Percentiles rank a stretch among this genome's conserved stretches.
Conservation (phyloP, 2,888 invertebrate genomes). For the Chrysomela aeneicollis region DNA sequence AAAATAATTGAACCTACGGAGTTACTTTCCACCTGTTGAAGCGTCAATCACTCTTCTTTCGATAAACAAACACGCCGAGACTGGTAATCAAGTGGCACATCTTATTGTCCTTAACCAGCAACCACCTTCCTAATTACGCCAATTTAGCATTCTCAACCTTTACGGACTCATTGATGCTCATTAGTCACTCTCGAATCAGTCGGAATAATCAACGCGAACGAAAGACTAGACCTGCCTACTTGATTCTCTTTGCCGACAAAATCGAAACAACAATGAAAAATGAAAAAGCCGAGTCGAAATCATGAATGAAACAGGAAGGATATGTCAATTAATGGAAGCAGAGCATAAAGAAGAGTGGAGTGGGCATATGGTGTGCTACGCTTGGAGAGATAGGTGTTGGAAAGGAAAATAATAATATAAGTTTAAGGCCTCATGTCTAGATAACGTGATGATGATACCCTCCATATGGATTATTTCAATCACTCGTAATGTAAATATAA, state of each 20-base stretch:
- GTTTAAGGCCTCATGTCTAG: too few relatives aligned
- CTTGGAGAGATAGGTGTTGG: slow-evolving; percentile 4
- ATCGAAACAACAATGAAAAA: slow-evolving; percentile 20
- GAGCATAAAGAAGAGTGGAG: slow-evolving; percentile 27
- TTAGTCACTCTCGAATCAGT: slow-evolving; percentile 34
- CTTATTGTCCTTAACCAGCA: slow-evolving; percentile 26
- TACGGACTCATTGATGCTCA: slow-evolving; percentile 20
- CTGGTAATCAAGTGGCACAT: slow-evolving; percentile 34
- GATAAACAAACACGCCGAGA: slow-evolving; percentile 23
- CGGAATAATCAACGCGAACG: slow-evolving; percentile 11
- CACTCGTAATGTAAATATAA: too few relatives aligned
- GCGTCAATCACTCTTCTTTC: neutral
- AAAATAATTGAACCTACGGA: neutral
- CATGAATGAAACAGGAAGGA: slow-evolving; percentile 58
- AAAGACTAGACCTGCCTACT: neutral
- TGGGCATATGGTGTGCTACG: slow-evolving; percentile 11
- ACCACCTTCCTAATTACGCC: slow-evolving; percentile 35
- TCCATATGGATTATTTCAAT: too few relatives aligned
- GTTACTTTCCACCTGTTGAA: slow-evolving; percentile 24
- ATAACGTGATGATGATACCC: too few relatives aligned
- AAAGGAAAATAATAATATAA: too few relatives aligned
- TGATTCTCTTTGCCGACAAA: slow-evolving; percentile 10
- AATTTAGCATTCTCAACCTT: slow-evolving; percentile 29
- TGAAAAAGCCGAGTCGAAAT: slow-evolving; percentile 14
- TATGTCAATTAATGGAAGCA: slow-evolving; percentile 59